phyloP scores from a whole-genome alignment of 2,797 vertebrate species.

The Coregonus suidteri region DNA sequence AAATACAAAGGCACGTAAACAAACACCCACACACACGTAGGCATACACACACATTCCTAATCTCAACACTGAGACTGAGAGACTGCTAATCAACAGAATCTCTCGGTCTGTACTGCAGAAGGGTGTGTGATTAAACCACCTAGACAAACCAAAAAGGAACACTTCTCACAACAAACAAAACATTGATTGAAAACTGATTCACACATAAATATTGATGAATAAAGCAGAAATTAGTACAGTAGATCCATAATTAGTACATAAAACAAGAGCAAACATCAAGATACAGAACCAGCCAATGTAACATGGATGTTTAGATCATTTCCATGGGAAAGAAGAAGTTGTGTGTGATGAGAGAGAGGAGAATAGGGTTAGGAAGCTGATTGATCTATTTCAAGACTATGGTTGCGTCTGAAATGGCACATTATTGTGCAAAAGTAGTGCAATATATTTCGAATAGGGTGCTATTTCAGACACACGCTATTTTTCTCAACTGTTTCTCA shows the following conservation, averaged over 20 bases:
- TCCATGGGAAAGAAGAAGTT: constrained; percentile 36
- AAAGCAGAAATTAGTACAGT: constrained; percentile 36
- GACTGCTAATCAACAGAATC: constrained; percentile 19
- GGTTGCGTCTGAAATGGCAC: background rate
- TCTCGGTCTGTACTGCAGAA: constrained; percentile 8
- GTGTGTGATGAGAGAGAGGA: constrained; percentile 28
- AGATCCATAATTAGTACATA: constrained; percentile 21
- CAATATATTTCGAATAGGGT: background rate
- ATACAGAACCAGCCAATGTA: constrained; percentile 9
- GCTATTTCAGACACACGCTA: too few species aligned
- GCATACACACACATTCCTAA: background rate
- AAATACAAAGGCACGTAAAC: constrained; percentile 17
- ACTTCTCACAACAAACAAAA: constrained; percentile 14
- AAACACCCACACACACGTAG: constrained; percentile 21
- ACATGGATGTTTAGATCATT: constrained; percentile 28
- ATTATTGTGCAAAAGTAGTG: background rate
- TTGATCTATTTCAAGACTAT: background rate
- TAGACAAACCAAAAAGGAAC: constrained; percentile 11
- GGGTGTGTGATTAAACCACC: background rate
- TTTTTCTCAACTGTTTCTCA: background rate
- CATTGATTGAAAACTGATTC: background rate
- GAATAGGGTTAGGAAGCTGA: constrained; percentile 10
- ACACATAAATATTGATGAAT: constrained; percentile 48
- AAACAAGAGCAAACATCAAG: constrained; percentile 23
- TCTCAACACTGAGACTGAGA: constrained; percentile 9